Base-by-base conservation (phyloP, 2,113 vertebrate species). In the Ivindomyrus marchei region DNA sequence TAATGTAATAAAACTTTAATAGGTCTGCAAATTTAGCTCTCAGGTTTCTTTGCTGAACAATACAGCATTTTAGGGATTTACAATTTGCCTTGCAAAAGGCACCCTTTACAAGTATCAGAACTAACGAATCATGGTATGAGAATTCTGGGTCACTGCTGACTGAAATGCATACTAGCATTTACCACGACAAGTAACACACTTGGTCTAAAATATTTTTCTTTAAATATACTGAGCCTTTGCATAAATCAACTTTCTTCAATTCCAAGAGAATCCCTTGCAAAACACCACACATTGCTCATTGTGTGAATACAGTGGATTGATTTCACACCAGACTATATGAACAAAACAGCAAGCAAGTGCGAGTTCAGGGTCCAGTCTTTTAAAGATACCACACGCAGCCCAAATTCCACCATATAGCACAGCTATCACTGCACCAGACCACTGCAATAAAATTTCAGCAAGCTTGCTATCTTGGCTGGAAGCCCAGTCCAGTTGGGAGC, bases 391-490 rank as follows among this genome's bases (percentile, higher is more conserved):
- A 39, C 27, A 39, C 83, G 4, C 9, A 10, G 83, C 83, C 42
- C 3, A 24, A 42, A 80, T 80, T 80, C 36, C 74, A 80, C 74
- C 74, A 19, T 80, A 42, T 17, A 39, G 74, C 36, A 42, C 36
- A 80, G 74, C 74, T 17, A 80, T 95, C 94, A 95, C 94, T 96
- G 96, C 96, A 95, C 95, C 96, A 96, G 92, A 95, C 85, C 93
- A 93, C 95, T 94, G 94, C 94, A 94, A 93, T 93, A 91, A 91
- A 90, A 92, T 87, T 94, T 42, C 74, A 80, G 74, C 10, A 80
- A 42, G 74, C 36, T 7, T 42, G 36, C 36, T 3, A 42, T 39
- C 74, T 42, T 80, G 74, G 74, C 74, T 42, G 74, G 36, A 80
- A 80, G 36, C 36, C 89, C 94, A 94, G 21, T 91, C 90, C 87